Conservation (phyloP, 2,797 vertebrate genomes). For the Acipenser transmontanus region DNA sequence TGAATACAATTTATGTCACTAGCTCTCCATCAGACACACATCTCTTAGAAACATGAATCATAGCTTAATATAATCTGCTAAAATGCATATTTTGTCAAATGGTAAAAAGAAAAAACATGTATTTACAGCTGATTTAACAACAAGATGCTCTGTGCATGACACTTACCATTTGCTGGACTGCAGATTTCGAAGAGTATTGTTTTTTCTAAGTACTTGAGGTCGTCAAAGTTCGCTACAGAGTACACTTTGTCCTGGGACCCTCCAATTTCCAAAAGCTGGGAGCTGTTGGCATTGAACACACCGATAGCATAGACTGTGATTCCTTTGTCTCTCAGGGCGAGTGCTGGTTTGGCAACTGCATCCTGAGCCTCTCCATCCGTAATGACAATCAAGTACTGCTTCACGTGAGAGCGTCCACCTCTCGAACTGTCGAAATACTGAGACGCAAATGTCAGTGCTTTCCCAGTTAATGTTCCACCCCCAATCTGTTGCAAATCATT, state of each 20-base stretch:
- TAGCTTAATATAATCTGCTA: too few relatives aligned
- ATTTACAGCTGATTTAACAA: too few relatives aligned
- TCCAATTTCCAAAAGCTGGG: constrained; percentile 65
- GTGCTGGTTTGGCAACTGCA: constrained; percentile 48
- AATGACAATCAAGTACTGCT: constrained; percentile 67
- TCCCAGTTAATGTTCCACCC: constrained; percentile 53
- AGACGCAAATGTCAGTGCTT: constrained; percentile 45
- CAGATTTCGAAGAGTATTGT: constrained; percentile 65
- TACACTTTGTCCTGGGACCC: constrained; percentile 48
- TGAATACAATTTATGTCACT: too few relatives aligned
- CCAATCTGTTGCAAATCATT: constrained; percentile 31
- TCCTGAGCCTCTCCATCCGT: constrained; percentile 72
- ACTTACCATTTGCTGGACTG: constrained; percentile 55
- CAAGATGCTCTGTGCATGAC: too few relatives aligned
- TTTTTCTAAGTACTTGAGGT: constrained; percentile 56
- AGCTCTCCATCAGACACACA: too few relatives aligned
- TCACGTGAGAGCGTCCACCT: constrained; percentile 47
- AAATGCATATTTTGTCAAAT: too few relatives aligned
- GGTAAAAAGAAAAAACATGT: too few relatives aligned
- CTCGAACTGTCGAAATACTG: constrained; percentile 31
- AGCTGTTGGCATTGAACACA: constrained; percentile 49
- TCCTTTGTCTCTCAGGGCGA: constrained; percentile 52
- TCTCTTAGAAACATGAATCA: too few relatives aligned
- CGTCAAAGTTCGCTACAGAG: constrained; percentile 54
- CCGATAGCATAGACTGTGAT: constrained; percentile 69